phyloP scores from a whole-genome alignment of 2,888 invertebrate genomes.

The Brachyopa scutellaris region DNA sequence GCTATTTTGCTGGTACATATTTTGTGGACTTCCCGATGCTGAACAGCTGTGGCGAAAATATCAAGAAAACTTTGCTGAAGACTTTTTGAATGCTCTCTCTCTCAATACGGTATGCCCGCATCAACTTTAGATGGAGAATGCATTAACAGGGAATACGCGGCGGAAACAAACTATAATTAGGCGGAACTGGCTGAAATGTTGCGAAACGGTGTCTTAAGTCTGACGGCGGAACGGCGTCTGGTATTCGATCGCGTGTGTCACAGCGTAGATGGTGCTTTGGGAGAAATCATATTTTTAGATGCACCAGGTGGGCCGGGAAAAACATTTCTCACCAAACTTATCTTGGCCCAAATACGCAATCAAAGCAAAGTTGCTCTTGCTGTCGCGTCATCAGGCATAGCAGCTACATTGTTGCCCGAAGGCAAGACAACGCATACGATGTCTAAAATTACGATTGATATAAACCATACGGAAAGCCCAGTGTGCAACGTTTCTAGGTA shows the following conservation, averaged over 20 bases:
- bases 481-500: not conserved
- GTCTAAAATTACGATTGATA: not conserved
- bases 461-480: not conserved
- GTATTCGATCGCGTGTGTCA: conserved; percentile 6
- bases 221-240: too few relatives aligned
- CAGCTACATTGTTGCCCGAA: not conserved
- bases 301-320: not conserved
- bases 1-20: not conserved
- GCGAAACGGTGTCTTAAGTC: not conserved
- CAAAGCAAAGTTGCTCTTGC: conserved; percentile 3
- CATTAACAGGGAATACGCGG: conserved; percentile 1
- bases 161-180: not conserved
- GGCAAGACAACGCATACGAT: not conserved
- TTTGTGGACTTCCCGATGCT: not conserved
- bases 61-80: not conserved
- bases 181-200: not conserved
- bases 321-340: conserved; percentile 1
- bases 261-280: conserved; percentile 1
- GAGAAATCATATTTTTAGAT: conserved; percentile 1
- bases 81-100: too few relatives aligned
- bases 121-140: not conserved
- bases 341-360: not conserved
- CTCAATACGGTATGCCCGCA: not conserved
- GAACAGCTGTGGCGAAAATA: not conserved
- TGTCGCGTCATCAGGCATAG: not conserved